phyloP scores from a whole-genome alignment of 2,797 vertebrate genomes.

The Emydoidea blandingii region DNA sequence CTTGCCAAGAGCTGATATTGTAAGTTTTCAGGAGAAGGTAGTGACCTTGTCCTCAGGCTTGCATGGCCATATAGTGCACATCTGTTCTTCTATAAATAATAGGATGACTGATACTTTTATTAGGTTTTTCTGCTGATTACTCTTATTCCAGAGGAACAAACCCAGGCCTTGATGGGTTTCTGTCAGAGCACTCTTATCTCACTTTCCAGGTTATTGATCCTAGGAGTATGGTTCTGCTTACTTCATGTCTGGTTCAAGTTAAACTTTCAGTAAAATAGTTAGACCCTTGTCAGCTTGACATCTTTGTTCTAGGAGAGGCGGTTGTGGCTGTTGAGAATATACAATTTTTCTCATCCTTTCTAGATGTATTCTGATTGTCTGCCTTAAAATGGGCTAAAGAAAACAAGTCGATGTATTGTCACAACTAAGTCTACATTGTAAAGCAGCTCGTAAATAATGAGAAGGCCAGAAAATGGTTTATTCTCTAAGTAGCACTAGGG shows the following conservation, averaged over 20 bases:
- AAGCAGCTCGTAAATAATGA: background rate
- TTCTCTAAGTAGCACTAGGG: background rate
- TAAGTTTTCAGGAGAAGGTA: background rate
- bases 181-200: constrained; percentile 24
- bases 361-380: background rate
- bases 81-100: constrained; percentile 25
- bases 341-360: background rate
- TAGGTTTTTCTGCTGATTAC: constrained; percentile 1
- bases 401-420: background rate
- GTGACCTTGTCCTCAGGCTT: background rate
- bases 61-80: background rate
- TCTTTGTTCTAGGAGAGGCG: constrained; percentile 63
- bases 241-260: constrained; percentile 58
- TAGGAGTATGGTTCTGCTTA: background rate
- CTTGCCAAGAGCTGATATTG: background rate
- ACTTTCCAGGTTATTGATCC: constrained; percentile 28
- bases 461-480: background rate
- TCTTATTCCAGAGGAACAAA: constrained; percentile 44
- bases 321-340: constrained; percentile 1
- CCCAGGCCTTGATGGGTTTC: constrained; percentile 39
- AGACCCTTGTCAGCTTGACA: constrained; percentile 46
- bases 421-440: background rate
- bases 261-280: constrained; percentile 46
- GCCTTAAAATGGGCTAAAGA: background rate
- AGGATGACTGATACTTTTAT: background rate